Evolutionary conservation across 2,888 invertebrate genomes (phyloP).

Genomic region (Rhingia campestris): DNA sequence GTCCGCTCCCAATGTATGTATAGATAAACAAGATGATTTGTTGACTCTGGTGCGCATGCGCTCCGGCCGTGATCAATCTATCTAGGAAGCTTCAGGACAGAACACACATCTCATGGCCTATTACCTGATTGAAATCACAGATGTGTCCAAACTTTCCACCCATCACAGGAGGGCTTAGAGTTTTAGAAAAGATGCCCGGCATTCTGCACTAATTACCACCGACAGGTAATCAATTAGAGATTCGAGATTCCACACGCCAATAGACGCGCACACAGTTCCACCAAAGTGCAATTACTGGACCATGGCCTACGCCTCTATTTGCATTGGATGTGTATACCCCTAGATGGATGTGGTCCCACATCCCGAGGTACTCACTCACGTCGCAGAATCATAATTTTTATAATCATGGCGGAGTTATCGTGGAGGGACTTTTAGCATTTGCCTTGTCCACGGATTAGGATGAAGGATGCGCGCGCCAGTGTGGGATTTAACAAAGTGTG

Average conservation of each 20-base stretch:
- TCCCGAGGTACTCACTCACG: conserved; percentile 57
- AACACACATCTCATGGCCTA: conserved; percentile 43
- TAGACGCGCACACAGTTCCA: neutral
- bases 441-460: conserved; percentile 65
- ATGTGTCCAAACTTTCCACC: conserved; percentile 62
- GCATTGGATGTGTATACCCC: conserved; percentile 17
- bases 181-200: conserved; percentile 15
- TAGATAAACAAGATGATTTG: conserved; percentile 65
- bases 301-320: conserved; percentile 59
- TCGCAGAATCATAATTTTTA: conserved; percentile 68
- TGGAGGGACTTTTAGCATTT: conserved; percentile 14
- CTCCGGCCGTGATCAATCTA: conserved; percentile 46
- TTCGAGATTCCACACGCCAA: conserved; percentile 23
- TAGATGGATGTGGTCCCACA: neutral
- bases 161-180: conserved; percentile 33
- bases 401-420: conserved; percentile 66
- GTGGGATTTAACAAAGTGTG: conserved; percentile 19
- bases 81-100: conserved; percentile 56
- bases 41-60: conserved; percentile 9
- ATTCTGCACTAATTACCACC: conserved; percentile 65
- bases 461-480: conserved; percentile 54
- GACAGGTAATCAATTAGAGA: conserved; percentile 70
- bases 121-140: conserved; percentile 59
- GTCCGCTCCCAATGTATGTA: conserved; percentile 23
- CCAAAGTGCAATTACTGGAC: conserved; percentile 23